Base-by-base conservation (phyloP, 2,888 invertebrate genomes). In the Pantelozetes paolii region DNA sequence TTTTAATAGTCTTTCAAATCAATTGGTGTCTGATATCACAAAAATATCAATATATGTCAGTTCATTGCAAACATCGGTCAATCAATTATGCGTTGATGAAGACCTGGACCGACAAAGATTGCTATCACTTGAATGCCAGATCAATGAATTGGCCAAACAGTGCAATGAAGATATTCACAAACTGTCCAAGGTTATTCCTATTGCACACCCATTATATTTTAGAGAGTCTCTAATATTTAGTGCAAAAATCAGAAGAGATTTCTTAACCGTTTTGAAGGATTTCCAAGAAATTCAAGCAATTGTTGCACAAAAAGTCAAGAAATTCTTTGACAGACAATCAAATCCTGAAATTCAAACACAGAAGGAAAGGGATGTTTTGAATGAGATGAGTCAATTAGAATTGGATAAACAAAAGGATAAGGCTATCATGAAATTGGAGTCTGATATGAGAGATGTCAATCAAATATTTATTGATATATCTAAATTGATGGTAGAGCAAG, bases 401-500 rank as follows among this genome's bases (percentile, higher is more conserved):
- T 88, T 90, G 79, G 84, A 96, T 26, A 90, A 91, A 81, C 92
- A 95, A 81, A 88, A 95, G 79, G 95, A 97, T 84, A 88, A 89
- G 78, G 90, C 93, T 78, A 92, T 97, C 79, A 86, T 89, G 78
- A 89, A 94, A 82, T 85, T 97, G 26, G 97, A 97, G 92, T 89
- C 86, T 79, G 93, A 97, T 82, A 97, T 97, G 79, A 86, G 89
- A 80, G 94, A 93, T 78, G 96, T 98, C 72, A 98, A 98, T 84
- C 90, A 94, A 84, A 96, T 98, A 80, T 98, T 97, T 84, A 95
- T 94, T 85, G 94, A 97, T 82, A 86, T 98, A 76, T 96, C 95
- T 40, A 88, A 92, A 75, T 86, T 97, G 85, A 94, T 98, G 20
- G 94, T 97, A 82, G 90, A 94, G 79, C 97, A 97, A 83, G 95